Conservation (phyloP, 2,888 invertebrate genomes). For the Mactromeris polynyma region DNA sequence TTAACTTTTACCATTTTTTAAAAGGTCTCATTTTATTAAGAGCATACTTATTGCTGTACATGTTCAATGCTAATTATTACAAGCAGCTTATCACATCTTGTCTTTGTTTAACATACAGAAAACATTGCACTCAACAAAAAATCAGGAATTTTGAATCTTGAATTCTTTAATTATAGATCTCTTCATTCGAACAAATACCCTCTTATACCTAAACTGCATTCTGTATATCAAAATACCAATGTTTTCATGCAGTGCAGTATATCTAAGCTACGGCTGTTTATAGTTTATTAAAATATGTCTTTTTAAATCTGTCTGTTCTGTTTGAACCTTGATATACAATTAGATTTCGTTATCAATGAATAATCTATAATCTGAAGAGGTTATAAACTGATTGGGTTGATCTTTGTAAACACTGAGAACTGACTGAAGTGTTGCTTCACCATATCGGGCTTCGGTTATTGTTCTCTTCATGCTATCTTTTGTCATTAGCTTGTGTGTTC, state of each 20-base stretch:
- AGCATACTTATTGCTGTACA: too few relatives aligned
- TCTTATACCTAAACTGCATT: not conserved
- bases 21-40: too few relatives aligned
- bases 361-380: constrained; percentile 26
- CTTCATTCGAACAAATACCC: too few relatives aligned
- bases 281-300: not conserved
- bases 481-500: constrained; percentile 4
- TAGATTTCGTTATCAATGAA: constrained; percentile 26
- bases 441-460: not conserved
- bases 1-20: too few relatives aligned
- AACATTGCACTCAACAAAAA: not conserved
- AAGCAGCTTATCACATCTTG: too few relatives aligned
- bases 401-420: constrained; percentile 21
- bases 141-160: not conserved
- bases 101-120: too few relatives aligned
- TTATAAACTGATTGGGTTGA: constrained; percentile 34
- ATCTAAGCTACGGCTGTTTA: not conserved
- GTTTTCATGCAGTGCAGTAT: not conserved
- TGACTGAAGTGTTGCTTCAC: constrained; percentile 26
- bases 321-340: constrained; percentile 4
- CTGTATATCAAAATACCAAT: not conserved
- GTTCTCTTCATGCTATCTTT: constrained; percentile 10
- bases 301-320: not conserved
- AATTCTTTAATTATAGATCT: too few relatives aligned
- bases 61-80: too few relatives aligned